These are phyloP conservation scores for Conomelus anceps DNA, from an alignment of 2,888 invertebrate species.

Conservation along the genomic window DNA sequence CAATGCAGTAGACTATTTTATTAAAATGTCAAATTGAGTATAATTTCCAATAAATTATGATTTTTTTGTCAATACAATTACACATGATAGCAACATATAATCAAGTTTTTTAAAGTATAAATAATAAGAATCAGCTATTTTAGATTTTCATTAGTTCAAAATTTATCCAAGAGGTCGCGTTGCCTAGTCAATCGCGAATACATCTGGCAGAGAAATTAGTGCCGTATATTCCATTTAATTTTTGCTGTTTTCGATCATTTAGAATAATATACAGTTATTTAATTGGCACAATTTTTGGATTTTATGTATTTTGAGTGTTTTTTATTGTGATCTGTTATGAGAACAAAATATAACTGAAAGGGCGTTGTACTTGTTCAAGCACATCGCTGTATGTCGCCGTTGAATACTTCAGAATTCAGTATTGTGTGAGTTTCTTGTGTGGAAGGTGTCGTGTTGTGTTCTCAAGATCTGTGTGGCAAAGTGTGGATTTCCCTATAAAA, in stretches of 20 bases:
- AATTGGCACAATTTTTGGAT: background rate
- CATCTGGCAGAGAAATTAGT: background rate
- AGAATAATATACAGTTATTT: background rate
- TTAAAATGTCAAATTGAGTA: too few species aligned
- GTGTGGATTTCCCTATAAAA: slow-evolving; percentile 25
- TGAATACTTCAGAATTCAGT: background rate
- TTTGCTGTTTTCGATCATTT: background rate
- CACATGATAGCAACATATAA: too few species aligned
- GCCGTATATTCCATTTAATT: background rate
- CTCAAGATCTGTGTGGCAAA: slow-evolving; percentile 18
- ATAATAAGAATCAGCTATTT: background rate
- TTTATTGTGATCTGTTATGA: background rate
- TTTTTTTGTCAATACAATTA: too few species aligned
- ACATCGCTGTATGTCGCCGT: background rate
- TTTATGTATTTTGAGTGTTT: background rate
- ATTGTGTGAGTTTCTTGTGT: slow-evolving; percentile 17
- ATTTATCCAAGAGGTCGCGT: background rate
- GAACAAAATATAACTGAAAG: background rate
- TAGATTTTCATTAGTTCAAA: background rate
- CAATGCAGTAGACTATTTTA: too few species aligned
- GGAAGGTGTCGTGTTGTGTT: slow-evolving; percentile 13
- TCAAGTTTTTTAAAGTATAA: too few species aligned
- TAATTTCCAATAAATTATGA: too few species aligned
- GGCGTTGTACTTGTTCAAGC: background rate
- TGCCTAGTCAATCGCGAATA: background rate